A percentile compares a stretch with the other conserved stretches of the same genome.
Conservation (phyloP, 2,113 vertebrate genomes). For the Etia nguti region DNA sequence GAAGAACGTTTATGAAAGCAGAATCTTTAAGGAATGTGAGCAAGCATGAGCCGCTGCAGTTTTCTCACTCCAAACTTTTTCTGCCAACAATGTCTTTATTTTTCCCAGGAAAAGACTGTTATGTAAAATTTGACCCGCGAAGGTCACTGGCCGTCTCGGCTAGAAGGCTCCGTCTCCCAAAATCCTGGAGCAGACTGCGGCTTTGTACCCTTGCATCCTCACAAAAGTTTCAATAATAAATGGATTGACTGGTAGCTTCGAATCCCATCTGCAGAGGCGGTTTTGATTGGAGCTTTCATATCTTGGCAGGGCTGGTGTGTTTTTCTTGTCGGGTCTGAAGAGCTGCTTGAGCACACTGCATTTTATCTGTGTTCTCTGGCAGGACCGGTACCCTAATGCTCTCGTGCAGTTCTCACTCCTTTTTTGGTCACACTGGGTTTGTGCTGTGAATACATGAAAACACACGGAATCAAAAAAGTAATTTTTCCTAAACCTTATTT, state of each 20-base stretch:
- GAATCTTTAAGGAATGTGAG: background rate
- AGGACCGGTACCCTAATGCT: background rate
- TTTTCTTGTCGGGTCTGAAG: conserved; percentile 39
- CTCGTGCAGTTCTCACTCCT: conserved; percentile 31
- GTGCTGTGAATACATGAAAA: conserved; percentile 14
- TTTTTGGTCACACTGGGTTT: conserved; percentile 50
- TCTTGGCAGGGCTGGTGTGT: conserved; percentile 14
- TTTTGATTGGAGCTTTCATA: conserved; percentile 33
- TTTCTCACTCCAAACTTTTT: background rate
- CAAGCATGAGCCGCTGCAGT: background rate
- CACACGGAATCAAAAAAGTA: conserved; percentile 8
- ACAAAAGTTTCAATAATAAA: conserved; percentile 29
- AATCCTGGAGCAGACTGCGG: background rate
- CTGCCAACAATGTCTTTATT: background rate
- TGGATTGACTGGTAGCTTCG: conserved; percentile 24
- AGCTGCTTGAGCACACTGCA: background rate
- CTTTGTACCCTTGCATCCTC: conserved; percentile 1
- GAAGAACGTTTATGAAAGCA: background rate
- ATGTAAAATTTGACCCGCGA: conserved; percentile 19
- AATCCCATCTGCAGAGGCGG: conserved; percentile 8
- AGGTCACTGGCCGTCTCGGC: conserved; percentile 5
- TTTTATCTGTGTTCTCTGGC: conserved; percentile 35
- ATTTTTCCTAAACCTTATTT: conserved; percentile 13
- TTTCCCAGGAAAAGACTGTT: conserved; percentile 10
- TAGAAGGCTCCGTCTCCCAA: conserved; percentile 15